Evolutionary conservation across 1,140 invertebrate genomes (phyloP).

Genomic region (Cecropterus lyciades): DNA sequence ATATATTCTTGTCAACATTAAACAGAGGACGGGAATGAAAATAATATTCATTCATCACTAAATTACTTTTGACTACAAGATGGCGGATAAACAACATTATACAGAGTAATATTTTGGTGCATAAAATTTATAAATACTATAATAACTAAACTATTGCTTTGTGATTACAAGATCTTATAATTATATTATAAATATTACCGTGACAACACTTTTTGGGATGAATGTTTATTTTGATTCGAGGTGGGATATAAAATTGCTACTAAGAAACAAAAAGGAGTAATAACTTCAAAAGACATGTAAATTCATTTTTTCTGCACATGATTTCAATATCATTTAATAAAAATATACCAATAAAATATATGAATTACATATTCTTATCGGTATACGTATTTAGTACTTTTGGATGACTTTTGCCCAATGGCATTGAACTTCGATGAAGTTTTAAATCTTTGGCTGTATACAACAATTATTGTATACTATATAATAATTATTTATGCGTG

Average conservation of each 20-base stretch:
- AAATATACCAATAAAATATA: no score
- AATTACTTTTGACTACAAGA: slow-evolving; percentile 26
- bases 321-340: no score
- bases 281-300: no score
- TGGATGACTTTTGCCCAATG: no score
- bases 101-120: slow-evolving; percentile 28
- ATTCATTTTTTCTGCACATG: no score
- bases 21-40: slow-evolving; percentile 34
- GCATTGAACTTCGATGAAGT: no score
- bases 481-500: no score
- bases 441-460: no score
- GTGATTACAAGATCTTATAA: slow-evolving; percentile 29
- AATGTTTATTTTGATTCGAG: background rate
- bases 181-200: slow-evolving; percentile 19
- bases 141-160: slow-evolving; percentile 38
- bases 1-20: slow-evolving; percentile 26
- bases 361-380: no score
- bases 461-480: no score
- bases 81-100: slow-evolving; percentile 17
- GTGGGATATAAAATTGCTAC: slow-evolving; percentile 10
- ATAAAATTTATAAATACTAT: slow-evolving; percentile 28
- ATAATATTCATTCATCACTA: slow-evolving; percentile 28
- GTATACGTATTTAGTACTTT: no score
- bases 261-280: no score
- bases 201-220: slow-evolving; percentile 15